Conservation (phyloP, 2,888 invertebrate genomes). For the Ptychoptera albimana region DNA sequence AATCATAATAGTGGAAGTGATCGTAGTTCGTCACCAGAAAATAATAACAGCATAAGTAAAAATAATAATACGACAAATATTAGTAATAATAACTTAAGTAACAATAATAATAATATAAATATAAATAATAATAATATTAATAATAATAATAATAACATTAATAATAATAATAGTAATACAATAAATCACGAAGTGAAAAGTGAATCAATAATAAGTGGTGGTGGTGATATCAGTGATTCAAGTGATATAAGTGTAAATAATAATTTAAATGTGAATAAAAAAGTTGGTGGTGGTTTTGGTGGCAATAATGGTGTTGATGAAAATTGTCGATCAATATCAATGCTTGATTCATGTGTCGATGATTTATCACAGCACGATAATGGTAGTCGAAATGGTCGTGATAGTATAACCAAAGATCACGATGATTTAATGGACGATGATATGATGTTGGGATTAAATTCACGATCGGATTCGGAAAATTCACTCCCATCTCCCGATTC, state of each 20-base stretch:
- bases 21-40: constrained; percentile 27
- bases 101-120: constrained; percentile 40
- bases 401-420: constrained; percentile 17
- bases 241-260: constrained; percentile 9
- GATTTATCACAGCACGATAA: constrained; percentile 11
- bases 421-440: constrained; percentile 27
- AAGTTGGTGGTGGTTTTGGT: constrained; percentile 2
- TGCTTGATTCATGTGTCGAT: constrained; percentile 21
- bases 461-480: constrained; percentile 27
- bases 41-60: constrained; percentile 26
- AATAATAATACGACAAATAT: constrained; percentile 13
- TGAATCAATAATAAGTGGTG: constrained; percentile 36
- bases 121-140: constrained; percentile 35
- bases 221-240: constrained; percentile 9
- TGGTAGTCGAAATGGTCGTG: constrained; percentile 1
- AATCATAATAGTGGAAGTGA: constrained; percentile 19
- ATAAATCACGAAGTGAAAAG: constrained; percentile 8
- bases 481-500: constrained; percentile 40
- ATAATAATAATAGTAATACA: constrained; percentile 14
- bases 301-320: constrained; percentile 16
- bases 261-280: constrained; percentile 2
- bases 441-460: constrained; percentile 25
- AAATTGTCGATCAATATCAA: constrained; percentile 18
- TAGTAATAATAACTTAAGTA: constrained; percentile 16
- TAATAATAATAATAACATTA: constrained; percentile 21